Evolutionary conservation across 2,888 invertebrate species (phyloP).

Genomic region (Keiferia lycopersicella): DNA sequence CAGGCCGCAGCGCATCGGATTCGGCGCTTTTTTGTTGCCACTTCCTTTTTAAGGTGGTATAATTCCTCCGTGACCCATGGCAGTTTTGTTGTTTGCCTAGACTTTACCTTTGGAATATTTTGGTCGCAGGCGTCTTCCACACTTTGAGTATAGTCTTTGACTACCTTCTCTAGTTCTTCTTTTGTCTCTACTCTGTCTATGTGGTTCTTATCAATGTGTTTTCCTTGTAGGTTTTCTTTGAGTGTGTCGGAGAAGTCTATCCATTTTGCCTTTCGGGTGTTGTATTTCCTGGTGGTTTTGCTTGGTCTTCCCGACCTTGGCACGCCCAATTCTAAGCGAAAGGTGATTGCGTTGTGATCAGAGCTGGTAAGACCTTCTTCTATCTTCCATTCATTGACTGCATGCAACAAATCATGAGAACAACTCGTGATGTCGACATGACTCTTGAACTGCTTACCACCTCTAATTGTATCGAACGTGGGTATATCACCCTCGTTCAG

Average conservation of each 20-base stretch:
- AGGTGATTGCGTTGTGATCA: no score
- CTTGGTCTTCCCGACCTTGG: no score
- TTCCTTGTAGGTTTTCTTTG: not conserved
- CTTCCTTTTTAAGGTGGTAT: not conserved
- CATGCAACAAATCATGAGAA: no score
- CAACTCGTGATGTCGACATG: no score
- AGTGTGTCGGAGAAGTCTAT: no score
- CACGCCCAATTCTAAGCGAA: not conserved
- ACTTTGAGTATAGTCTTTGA: no score
- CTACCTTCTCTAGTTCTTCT: not conserved
- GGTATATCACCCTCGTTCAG: no score
- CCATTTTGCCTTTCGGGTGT: constrained; percentile 15
- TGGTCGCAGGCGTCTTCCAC: not conserved
- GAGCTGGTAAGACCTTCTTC: no score
- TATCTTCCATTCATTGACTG: no score
- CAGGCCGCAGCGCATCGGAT: constrained; percentile 26
- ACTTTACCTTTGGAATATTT: not conserved
- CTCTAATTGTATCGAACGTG: no score
- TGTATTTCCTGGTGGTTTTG: no score
- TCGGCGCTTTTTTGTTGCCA: not conserved
- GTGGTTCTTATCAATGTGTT: not conserved
- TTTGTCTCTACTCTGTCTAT: not conserved
- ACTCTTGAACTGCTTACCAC: no score
- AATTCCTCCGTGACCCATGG: constrained; percentile 14
- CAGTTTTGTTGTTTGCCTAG: not conserved